Evolutionary conservation across 2,888 invertebrate genomes (phyloP), one percentile per base, ranked within the genome.

Genomic region (Sicus ferrugineus): DNA sequence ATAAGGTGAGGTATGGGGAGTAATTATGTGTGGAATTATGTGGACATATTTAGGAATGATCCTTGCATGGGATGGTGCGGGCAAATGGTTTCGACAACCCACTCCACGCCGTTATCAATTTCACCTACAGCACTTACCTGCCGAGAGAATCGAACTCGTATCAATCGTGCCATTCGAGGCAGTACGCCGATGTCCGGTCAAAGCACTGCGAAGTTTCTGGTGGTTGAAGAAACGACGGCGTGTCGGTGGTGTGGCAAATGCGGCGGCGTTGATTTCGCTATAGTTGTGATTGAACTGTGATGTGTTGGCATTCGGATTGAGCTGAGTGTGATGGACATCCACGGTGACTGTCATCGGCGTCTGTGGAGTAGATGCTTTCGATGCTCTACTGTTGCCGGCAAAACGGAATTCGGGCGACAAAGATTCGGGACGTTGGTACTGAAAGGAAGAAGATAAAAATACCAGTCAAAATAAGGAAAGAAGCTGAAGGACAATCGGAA

Each of bases 201-300:
- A 92, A n/a, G 93, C 92, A 84, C 91, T 93, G 72, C 93, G 88
- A 72, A 94, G 85, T 31, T 91, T 91, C 84, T 93, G 93, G 11
- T 94, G 92, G 78, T 93, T 93, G 58, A 93, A 89, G 86, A 94
- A 93, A 86, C 94, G 83, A 85, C 92, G 90, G 84, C 92, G 90
- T 77, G 93, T 89, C 73, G 88, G 88, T 58, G 94, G 94, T 62
- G 94, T 94, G 58, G 94, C 93, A 80, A 93, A 94, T 87, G 92
- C 92, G 72, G 76, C 74, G 63, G 76, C 88, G 88, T 81, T 78
- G 83, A 86, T 89, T 84, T 87, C 86, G 74, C 81, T 74, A 67
- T 80, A 81, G 62, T 75, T 77, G 71, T 75, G 75, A 68, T 67
- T 75, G 86, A 86, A 73, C n/a, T n/a, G n/a, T 75, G 70, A 75